Conservation (phyloP, 2,888 invertebrate genomes). For the Agonopterix alstromeriana region DNA sequence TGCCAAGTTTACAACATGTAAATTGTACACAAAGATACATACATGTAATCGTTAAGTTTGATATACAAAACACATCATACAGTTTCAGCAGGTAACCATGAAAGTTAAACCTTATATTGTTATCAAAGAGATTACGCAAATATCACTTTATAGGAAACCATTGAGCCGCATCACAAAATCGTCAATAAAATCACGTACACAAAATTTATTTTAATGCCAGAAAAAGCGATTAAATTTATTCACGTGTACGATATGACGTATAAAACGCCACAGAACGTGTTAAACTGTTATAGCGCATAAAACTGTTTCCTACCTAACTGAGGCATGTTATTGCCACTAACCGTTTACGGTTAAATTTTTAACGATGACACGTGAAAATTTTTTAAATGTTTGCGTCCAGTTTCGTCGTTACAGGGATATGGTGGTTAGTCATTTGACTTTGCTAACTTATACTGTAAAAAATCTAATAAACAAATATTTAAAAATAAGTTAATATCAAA, state of each 20-base stretch:
- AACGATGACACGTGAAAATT: slow-evolving; percentile 41
- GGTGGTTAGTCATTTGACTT: too few relatives aligned
- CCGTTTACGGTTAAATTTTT: slow-evolving; percentile 45
- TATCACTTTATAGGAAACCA: too few relatives aligned
- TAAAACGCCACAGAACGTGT: slow-evolving; percentile 37
- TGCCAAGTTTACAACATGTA: too few relatives aligned
- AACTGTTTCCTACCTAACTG: slow-evolving; percentile 46
- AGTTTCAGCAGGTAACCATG: too few relatives aligned
- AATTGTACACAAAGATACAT: too few relatives aligned
- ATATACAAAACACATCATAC: too few relatives aligned
- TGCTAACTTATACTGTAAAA: too few relatives aligned
- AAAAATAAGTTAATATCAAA: too few relatives aligned
- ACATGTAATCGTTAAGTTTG: too few relatives aligned
- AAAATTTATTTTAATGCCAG: slow-evolving; percentile 21
- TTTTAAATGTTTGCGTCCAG: slow-evolving; percentile 18
- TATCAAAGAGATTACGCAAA: too few relatives aligned
- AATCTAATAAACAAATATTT: too few relatives aligned
- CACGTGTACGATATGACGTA: slow-evolving; percentile 41
- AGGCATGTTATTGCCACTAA: slow-evolving; percentile 41
- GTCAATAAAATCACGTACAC: slow-evolving; percentile 8
- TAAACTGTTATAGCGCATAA: slow-evolving; percentile 54
- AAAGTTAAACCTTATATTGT: too few relatives aligned
- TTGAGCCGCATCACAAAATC: background rate
- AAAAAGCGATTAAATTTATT: slow-evolving; percentile 44
- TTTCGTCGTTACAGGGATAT: background rate